Evolutionary conservation across 2,888 invertebrate species (phyloP), one percentile per base, ranked within the genome.

Genomic region (Acanthosepion lycidas): DNA sequence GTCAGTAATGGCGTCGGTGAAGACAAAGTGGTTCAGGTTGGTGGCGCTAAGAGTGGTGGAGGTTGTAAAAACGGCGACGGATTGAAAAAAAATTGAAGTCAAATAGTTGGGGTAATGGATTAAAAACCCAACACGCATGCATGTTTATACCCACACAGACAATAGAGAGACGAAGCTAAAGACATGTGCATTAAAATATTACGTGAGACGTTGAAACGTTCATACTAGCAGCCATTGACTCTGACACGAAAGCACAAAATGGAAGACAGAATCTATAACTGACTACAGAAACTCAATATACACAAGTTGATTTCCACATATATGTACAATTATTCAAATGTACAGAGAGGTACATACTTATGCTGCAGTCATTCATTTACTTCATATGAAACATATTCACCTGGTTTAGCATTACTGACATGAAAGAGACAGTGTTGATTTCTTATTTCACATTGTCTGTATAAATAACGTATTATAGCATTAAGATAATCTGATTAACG

Each of bases 101-200:
- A 33, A 78, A 78, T n/a, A n/a, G 78, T 78, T 78, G 78, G 78
- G 78, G 78, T 78, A 78, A 78, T 78, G 78, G 78, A 78, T 78
- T 78, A 78, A 78, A 78, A 78, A n/a, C 33, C 78, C n/a, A 78
- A 78, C 78, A 28, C 6, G n/a, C n/a, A 18, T 78, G 18, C n/a
- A 64, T 28, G 8, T 28, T 64, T 64, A 64, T 64, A 28, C 28
- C 8, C 64, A 26, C 64, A 28, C 64, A 64, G 26, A 59, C 78
- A 33, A 6, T 78, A 51, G 9, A 4, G 4, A 59, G 23, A 59
- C 23, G 23, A 59, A 59, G 0, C 4, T 59, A 20, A 59, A 59
- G 20, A 23, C 23, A 59, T 20, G 15, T 20, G 23, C 59, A 23
- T 4, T 20, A 20, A 59, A 5, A 23, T 6, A 20, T 20, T 23